Percentiles rank a stretch among this genome's conserved stretches.
Conservation (phyloP, 2,888 invertebrate genomes). For the Conus canariensis region DNA sequence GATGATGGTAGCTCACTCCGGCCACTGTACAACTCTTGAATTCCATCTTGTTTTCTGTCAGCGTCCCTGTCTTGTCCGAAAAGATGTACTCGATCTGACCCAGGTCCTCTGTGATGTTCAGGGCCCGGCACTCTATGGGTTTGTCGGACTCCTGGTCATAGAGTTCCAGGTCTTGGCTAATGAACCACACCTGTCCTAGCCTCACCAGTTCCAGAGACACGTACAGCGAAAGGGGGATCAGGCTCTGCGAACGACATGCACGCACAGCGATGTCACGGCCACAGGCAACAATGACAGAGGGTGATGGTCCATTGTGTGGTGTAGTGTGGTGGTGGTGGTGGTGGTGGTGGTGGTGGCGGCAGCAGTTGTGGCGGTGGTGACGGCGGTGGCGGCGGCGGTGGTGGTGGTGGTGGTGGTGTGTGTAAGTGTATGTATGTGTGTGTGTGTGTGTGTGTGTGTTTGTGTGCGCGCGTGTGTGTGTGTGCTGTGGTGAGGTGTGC, state of each 20-base stretch:
- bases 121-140: conserved; percentile 92
- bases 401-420: no score
- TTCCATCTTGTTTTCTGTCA: conserved; percentile 98
- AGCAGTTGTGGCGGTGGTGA: no score
- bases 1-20: conserved; percentile 88
- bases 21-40: conserved; percentile 94
- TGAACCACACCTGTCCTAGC: conserved; percentile 95
- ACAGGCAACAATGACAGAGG: no score
- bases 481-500: no score
- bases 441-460: no score
- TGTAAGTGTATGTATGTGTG: no score
- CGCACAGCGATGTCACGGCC: no score
- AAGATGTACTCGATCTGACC: conserved; percentile 96
- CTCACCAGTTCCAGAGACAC: conserved; percentile 98
- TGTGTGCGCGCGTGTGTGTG: no score
- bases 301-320: no score
- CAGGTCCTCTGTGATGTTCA: conserved; percentile 98
- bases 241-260: conserved; percentile 83
- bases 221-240: conserved; percentile 97
- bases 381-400: no score
- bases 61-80: conserved; percentile 98
- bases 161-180: conserved; percentile 92
- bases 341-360: no score
- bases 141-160: conserved; percentile 91
- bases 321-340: no score